Conservation (phyloP, 2,797 vertebrate species). For the Valencia hispanica region DNA sequence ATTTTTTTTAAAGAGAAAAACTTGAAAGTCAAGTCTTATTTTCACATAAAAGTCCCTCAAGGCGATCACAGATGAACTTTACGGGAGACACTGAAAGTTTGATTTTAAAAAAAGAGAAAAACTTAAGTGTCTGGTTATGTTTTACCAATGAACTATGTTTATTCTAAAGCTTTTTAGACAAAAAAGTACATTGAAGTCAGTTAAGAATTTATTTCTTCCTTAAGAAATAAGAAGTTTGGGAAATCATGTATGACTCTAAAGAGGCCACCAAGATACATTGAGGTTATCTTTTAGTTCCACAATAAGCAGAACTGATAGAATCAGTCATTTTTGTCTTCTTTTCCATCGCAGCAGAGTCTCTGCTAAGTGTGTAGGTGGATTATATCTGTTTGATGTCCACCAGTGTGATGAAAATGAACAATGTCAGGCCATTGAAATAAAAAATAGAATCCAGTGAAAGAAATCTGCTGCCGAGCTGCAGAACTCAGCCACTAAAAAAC, state of each 20-base stretch:
- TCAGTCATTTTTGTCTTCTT: slow-evolving; percentile 35
- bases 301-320: slow-evolving; percentile 23
- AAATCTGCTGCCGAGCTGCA: background rate
- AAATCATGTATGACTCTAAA: background rate
- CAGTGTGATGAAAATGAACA: slow-evolving; percentile 1
- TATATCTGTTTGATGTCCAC: background rate
- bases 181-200: background rate
- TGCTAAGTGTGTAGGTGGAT: slow-evolving; percentile 43
- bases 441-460: background rate
- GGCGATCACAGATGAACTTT: too few species aligned
- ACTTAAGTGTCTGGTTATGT: background rate
- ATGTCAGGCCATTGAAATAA: background rate
- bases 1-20: too few species aligned
- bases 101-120: too few species aligned
- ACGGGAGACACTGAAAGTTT: too few species aligned
- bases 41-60: too few species aligned
- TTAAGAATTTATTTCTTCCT: background rate
- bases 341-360: slow-evolving; percentile 47
- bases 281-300: slow-evolving; percentile 22
- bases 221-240: background rate
- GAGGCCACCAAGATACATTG: slow-evolving; percentile 33
- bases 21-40: too few species aligned
- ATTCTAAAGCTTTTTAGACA: background rate
- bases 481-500: slow-evolving; percentile 16
- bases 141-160: background rate